Base-by-base conservation (phyloP, 2,888 invertebrate genomes). In the Aquatica leii region DNA sequence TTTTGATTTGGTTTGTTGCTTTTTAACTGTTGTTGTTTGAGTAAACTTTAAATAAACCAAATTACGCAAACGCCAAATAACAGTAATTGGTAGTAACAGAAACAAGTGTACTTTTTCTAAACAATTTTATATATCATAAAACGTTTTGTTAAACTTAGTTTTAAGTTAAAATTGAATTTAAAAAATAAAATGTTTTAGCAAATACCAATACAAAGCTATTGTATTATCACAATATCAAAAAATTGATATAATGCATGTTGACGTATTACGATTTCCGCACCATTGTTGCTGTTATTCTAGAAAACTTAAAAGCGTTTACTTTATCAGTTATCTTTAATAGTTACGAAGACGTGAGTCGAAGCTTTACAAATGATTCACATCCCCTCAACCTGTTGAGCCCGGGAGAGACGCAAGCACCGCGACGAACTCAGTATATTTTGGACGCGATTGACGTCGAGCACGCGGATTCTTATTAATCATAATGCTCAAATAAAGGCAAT, bases 331-430 rank as follows among this genome's bases (percentile, higher is more conserved):
- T 40, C 55, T 40, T 9, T 18, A 14, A 46, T 15, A 21, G 40
- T 15, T 35, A 50, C 41, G 18, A 52, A 46, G 62, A 64, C 69
- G 69, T 69, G 58, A 59, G 67, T 69, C 69, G 65, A 43, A 69
- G 64, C 63, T 59, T 41, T 48, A 9, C 40, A 40, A 34, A 15
- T 58, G 49, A 49, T 54, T 59, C 67, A 51, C 64, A 67, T 68
- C 73, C 74, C 73, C 77, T 71, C 77, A 79, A 79, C 79, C 79
- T 79, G 79, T 79, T 79, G 79, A 79, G 76, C 75, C 76, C 77
- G 71, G 76, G 74, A 66, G 64, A 69, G 58, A 65, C 62, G 65
- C 59, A 65, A 66, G 66, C 71, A 71, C 66, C 70, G 71, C 65
- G 66, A 66, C 65, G 68, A 65, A 68, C 66, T 69, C 70, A 73